A percentile compares a stretch with the other conserved stretches of the same genome.
Conservation (phyloP, 1,140 invertebrate genomes). For the Ylistrum balloti region DNA sequence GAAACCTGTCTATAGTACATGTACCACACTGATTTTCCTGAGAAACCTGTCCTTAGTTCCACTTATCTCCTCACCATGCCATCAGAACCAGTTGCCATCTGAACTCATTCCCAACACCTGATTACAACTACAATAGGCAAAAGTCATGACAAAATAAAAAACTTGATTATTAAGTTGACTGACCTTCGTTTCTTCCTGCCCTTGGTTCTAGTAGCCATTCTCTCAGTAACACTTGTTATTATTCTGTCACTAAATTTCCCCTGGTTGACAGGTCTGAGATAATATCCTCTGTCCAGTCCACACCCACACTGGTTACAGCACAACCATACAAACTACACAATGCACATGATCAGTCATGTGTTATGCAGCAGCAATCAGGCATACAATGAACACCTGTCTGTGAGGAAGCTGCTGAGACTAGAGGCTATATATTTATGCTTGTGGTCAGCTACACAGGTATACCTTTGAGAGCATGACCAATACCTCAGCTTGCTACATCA, state of each 20-base stretch:
- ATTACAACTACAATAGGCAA: background rate
- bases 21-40: too few species aligned
- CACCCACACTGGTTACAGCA: background rate
- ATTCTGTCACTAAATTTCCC: background rate
- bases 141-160: too few species aligned
- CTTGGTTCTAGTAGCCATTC: background rate
- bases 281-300: conserved; percentile 27
- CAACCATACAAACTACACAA: background rate
- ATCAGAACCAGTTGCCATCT: background rate
- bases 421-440: background rate
- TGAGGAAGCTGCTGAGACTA: background rate
- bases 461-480: background rate
- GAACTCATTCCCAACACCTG: background rate
- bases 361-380: background rate
- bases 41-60: too few species aligned
- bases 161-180: too few species aligned
- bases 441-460: background rate
- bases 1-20: too few species aligned
- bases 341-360: background rate
- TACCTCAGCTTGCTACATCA: background rate
- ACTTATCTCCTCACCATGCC: too few species aligned
- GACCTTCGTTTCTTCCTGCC: conserved; percentile 19
- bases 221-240: background rate
- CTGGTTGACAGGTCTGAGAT: background rate
- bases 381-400: conserved; percentile 10